Evolutionary conservation across 2,113 vertebrate genomes (phyloP).

Genomic region (Apodemus speciosus): DNA sequence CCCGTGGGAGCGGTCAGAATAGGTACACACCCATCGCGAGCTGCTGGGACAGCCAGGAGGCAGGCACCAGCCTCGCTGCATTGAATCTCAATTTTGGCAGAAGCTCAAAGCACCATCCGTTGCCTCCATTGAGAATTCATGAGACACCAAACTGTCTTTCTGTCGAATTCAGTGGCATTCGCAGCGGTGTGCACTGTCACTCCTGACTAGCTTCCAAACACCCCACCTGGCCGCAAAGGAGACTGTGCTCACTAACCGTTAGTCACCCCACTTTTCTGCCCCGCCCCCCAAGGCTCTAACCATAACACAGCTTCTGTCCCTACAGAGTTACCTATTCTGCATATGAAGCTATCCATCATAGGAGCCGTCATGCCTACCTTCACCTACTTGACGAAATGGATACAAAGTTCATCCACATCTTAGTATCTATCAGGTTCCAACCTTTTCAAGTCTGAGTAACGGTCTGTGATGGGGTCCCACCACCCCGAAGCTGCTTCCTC

Average conservation of each 20-base stretch:
- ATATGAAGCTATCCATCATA: accelerated
- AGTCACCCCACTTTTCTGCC: accelerated
- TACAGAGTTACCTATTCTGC: background rate
- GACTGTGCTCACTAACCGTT: accelerated
- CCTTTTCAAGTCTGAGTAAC: background rate
- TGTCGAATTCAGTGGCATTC: accelerated
- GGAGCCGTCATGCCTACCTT: background rate
- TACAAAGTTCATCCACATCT: accelerated
- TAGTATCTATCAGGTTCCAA: accelerated
- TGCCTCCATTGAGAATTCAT: background rate
- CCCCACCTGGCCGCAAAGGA: background rate
- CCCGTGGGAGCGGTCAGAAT: background rate
- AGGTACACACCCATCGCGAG: accelerated
- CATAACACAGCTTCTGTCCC: background rate
- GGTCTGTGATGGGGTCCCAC: accelerated
- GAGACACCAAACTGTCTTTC: accelerated
- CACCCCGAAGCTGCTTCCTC: accelerated
- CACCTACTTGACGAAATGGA: accelerated
- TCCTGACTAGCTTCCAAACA: background rate
- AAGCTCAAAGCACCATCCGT: accelerated
- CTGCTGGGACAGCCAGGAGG: background rate
- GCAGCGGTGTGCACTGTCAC: accelerated
- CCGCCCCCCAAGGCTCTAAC: background rate
- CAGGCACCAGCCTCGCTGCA: accelerated
- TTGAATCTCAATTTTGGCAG: accelerated